phyloP scores from a whole-genome alignment of 2,888 invertebrate genomes.

The Ceramica pisi region DNA sequence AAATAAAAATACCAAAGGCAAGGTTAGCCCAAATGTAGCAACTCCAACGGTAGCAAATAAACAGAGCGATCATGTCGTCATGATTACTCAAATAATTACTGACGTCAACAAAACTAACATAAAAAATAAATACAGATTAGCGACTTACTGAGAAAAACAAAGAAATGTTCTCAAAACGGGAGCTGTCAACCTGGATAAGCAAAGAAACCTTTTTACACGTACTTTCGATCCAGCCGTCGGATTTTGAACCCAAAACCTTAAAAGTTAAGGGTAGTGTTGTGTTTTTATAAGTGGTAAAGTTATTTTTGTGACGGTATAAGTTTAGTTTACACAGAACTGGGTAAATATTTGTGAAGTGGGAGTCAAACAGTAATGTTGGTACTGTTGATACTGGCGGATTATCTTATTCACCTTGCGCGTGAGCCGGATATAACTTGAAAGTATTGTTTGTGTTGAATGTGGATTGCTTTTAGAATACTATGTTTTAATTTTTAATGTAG shows the following conservation, averaged over 20 bases:
- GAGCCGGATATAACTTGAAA: constrained; percentile 70
- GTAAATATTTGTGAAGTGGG: constrained; percentile 84
- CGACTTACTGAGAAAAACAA: constrained; percentile 81
- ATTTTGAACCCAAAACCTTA: constrained; percentile 56
- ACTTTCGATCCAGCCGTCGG: neutral
- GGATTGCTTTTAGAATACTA: constrained; percentile 15
- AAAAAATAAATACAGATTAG: constrained; percentile 79
- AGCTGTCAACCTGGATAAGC: constrained; percentile 77
- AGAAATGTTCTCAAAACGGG: constrained; percentile 80
- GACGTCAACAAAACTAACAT: constrained; percentile 54
- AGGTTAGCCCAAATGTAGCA: neutral
- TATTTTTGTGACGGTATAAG: constrained; percentile 69
- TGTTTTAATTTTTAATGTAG: neutral
- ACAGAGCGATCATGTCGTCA: constrained; percentile 53
- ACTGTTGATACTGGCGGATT: constrained; percentile 77
- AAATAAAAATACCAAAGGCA: neutral
- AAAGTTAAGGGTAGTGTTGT: constrained; percentile 19
- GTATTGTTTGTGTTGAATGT: constrained; percentile 49
- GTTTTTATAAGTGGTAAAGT: constrained; percentile 53
- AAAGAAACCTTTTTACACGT: constrained; percentile 50
- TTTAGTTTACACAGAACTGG: constrained; percentile 80
- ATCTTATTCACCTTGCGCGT: constrained; percentile 76
- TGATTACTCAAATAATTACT: constrained; percentile 58
- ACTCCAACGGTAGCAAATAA: constrained; percentile 43
- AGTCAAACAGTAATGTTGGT: constrained; percentile 81